phyloP scores from a whole-genome alignment of 2,113 vertebrate genomes.

The Neofelis nebulosa region DNA sequence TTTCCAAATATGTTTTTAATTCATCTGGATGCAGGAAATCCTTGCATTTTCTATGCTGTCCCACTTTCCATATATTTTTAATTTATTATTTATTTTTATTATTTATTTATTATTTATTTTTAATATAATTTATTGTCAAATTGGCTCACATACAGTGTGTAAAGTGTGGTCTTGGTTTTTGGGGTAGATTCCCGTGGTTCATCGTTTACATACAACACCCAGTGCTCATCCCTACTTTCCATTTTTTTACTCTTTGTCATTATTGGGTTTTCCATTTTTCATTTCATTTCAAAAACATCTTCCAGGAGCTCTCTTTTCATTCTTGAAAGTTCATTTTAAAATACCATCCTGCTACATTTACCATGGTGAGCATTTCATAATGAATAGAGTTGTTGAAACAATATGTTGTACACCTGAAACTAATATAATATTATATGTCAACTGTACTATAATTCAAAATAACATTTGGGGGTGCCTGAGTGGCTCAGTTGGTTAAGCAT shows the following conservation, averaged over 20 bases:
- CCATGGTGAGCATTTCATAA: neutral
- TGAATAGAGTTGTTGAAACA: neutral
- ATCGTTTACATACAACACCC: too few relatives aligned
- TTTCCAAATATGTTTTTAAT: constrained; percentile 12
- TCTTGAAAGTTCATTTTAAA: neutral
- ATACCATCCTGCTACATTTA: neutral
- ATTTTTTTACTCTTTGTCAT: constrained; percentile 5
- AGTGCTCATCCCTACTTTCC: neutral
- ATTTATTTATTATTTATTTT: too few relatives aligned
- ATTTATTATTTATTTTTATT: too few relatives aligned
- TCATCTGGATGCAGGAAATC: neutral
- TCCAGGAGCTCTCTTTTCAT: neutral
- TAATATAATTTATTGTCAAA: too few relatives aligned
- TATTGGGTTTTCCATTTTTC: neutral
- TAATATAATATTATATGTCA: neutral
- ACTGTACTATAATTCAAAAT: neutral
- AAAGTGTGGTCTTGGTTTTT: too few relatives aligned
- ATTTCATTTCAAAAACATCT: neutral
- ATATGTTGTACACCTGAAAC: neutral
- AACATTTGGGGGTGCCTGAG: neutral
- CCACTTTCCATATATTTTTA: neutral
- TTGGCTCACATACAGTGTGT: too few relatives aligned
- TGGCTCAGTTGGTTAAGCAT: too few relatives aligned
- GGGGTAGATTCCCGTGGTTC: too few relatives aligned
- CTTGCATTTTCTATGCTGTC: constrained; percentile 32